These are phyloP conservation scores for Melanotus villosus DNA, from an alignment of 2,888 invertebrate genomes.

Conservation along the genomic window DNA sequence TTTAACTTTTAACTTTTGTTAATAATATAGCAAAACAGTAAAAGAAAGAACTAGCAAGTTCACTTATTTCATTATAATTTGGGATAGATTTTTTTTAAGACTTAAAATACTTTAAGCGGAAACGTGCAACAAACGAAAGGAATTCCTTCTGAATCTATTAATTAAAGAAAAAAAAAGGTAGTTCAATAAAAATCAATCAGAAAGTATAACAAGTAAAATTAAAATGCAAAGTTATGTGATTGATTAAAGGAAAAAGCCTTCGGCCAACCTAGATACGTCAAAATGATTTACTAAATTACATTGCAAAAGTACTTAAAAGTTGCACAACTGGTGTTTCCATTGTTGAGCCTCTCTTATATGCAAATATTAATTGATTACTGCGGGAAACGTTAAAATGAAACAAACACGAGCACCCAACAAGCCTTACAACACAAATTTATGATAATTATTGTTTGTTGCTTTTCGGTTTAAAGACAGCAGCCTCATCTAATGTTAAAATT, in stretches of 20 bases:
- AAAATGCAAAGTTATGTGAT: conserved; percentile 6
- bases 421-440: neutral
- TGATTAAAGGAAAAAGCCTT: conserved; percentile 7
- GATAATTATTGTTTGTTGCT: conserved; percentile 10
- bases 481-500: conserved; percentile 13
- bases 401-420: too few species aligned
- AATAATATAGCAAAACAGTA: too few species aligned
- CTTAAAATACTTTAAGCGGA: too few species aligned
- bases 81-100: too few species aligned
- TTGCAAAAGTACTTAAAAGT: conserved; percentile 20
- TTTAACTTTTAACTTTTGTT: too few species aligned
- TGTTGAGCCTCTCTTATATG: conserved; percentile 6
- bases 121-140: too few species aligned
- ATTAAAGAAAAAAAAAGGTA: too few species aligned
- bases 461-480: neutral
- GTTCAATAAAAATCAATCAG: too few species aligned
- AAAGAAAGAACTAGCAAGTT: too few species aligned
- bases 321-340: conserved; percentile 21
- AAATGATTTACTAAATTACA: conserved; percentile 19
- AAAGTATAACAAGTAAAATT: too few species aligned
- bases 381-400: neutral
- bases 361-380: conserved; percentile 4
- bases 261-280: conserved; percentile 28
- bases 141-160: too few species aligned
- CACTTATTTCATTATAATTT: too few species aligned